phyloP scores from a whole-genome alignment of 2,113 vertebrate genomes.

The Notiomystis cincta region DNA sequence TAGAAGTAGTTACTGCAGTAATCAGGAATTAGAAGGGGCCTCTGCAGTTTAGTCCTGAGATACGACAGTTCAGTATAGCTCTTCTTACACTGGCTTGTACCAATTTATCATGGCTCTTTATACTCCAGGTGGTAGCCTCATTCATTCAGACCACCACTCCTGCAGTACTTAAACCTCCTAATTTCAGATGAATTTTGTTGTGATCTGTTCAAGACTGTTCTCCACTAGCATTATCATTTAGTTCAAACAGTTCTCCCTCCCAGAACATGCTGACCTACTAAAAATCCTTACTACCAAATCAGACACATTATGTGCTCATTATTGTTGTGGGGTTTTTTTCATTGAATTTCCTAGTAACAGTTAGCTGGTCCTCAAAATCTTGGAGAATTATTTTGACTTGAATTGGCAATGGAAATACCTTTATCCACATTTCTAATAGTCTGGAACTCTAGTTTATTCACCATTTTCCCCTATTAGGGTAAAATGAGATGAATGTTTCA shows the following conservation, averaged over 20 bases:
- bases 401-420: background rate
- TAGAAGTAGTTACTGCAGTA: background rate
- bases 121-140: background rate
- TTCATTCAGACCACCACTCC: background rate
- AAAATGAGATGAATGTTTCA: background rate
- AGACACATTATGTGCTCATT: background rate
- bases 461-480: background rate
- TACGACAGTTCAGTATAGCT: background rate
- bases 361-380: background rate
- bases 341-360: background rate
- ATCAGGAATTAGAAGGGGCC: background rate
- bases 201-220: background rate
- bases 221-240: background rate
- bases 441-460: background rate
- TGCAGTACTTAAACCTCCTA: background rate
- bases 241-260: background rate
- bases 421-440: background rate
- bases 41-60: background rate
- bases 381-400: fast-evolving
- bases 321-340: fast-evolving
- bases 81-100: background rate
- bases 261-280: background rate
- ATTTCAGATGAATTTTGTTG: background rate
- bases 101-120: background rate
- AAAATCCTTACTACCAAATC: background rate